Base-by-base conservation (phyloP, 2,888 invertebrate species). In the Eristalis tenax region DNA sequence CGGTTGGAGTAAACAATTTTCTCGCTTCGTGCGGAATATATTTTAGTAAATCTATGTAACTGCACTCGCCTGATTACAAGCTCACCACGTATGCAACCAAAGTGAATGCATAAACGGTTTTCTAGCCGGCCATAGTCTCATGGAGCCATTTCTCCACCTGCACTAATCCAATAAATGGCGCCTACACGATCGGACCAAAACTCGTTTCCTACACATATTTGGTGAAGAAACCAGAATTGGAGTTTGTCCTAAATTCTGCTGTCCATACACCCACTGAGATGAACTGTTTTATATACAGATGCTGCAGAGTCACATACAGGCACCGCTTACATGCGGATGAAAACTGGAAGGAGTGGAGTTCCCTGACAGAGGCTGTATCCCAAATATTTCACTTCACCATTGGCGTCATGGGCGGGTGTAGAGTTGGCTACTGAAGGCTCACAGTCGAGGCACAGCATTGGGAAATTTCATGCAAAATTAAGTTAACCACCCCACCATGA, bases 161-260 rank as follows among this genome's bases (percentile, higher is more conserved):
- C 38, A 43, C 68, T 75, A 81, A 75, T 80, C 73, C 74, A 68
- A 80, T 74, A 78, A 83, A 32, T 79, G 78, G 59, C 64, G 68
- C 66, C 40, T 75, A n/a, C 50, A 61, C 80, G 84, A 80, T 76
- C 61, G 18, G 80, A 76, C 80, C 75, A 80, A 74, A 84, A 84
- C 80, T 76, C 75, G 71, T 84, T 84, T 80, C 75, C 11, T 75
- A 56, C 65, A 66, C 66, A 66, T 66, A 26, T 23, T 8, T 13
- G 26, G 59, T 43, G 15, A 22, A n/a, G 32, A 38, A 40, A 43
- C 26, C 35, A 32, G 70, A 50, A 40, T 56, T 50, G 64, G 18
- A 70, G 40, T 35, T 74, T 65, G 56, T 75, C 35, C 69, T 57
- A 70, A 32, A 3, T 61, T 43, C 64, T 50, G 50, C 18, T 1